Evolutionary conservation across 2,888 invertebrate species (phyloP).

Genomic region (Listrodromus nycthemerus): DNA sequence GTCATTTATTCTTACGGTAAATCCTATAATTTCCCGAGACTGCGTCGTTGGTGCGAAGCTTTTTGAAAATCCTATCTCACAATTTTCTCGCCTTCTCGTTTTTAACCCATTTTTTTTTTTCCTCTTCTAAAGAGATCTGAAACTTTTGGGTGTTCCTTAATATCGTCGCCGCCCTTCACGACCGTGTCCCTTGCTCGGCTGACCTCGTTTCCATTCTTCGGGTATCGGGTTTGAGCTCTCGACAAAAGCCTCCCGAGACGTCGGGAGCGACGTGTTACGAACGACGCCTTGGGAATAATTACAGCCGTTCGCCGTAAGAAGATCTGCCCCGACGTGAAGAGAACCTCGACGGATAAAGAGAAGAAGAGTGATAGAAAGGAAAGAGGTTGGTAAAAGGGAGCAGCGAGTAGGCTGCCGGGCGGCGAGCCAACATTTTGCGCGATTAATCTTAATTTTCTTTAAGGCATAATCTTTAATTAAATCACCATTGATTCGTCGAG

Average conservation of each 20-base stretch:
- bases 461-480: constrained; percentile 83
- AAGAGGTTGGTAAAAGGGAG: constrained; percentile 36
- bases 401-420: constrained; percentile 14
- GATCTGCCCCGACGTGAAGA: constrained; percentile 61
- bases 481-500: constrained; percentile 81
- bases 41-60: not conserved
- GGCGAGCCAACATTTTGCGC: constrained; percentile 66
- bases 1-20: not conserved
- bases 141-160: constrained; percentile 33
- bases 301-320: constrained; percentile 71
- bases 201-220: constrained; percentile 61
- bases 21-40: not conserved
- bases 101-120: constrained; percentile 5
- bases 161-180: constrained; percentile 14
- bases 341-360: constrained; percentile 26
- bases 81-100: not conserved
- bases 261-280: constrained; percentile 60
- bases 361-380: constrained; percentile 29
- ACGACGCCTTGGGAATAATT: constrained; percentile 76
- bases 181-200: constrained; percentile 37
- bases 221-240: constrained; percentile 40
- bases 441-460: constrained; percentile 84
- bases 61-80: not conserved
- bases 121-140: not conserved
- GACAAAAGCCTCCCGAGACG: constrained; percentile 54